Evolutionary conservation across 1,140 invertebrate genomes (phyloP).

Genomic region (Brachionus asplanchnoidis): DNA sequence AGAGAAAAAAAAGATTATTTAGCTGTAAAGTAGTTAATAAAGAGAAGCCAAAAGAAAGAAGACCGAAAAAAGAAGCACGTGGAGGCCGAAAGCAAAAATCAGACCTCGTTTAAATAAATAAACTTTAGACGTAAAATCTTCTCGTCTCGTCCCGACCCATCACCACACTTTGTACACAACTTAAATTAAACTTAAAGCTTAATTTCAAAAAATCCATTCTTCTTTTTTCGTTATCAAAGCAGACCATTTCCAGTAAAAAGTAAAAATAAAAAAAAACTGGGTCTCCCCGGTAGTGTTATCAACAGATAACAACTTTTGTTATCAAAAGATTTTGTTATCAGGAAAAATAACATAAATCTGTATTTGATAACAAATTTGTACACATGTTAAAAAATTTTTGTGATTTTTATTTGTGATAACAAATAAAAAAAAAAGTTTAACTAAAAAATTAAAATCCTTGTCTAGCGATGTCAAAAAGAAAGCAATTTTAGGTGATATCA

Average conservation of each 20-base stretch:
- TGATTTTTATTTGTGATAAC: too few species aligned
- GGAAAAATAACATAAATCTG: too few species aligned
- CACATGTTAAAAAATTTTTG: too few species aligned
- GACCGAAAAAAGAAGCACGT: not conserved
- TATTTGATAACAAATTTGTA: too few species aligned
- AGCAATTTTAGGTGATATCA: too few species aligned
- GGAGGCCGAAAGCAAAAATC: not conserved
- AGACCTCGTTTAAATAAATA: not conserved
- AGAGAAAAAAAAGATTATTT: not conserved
- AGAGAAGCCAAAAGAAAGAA: not conserved
- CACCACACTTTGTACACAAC: not conserved
- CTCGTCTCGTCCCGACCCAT: not conserved
- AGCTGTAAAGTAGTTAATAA: not conserved
- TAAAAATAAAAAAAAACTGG: not conserved
- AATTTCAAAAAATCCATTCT: not conserved
- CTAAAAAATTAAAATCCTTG: too few species aligned
- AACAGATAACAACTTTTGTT: too few species aligned
- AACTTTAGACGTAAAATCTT: not conserved
- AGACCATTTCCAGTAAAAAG: not conserved
- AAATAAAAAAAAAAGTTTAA: too few species aligned
- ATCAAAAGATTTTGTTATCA: too few species aligned
- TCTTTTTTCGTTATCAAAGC: not conserved
- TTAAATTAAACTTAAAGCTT: not conserved
- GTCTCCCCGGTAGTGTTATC: too few species aligned
- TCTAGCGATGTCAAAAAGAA: too few species aligned